These are phyloP conservation scores for Macrotus californicus DNA, from an alignment of 2,113 vertebrate species.

Conservation along the genomic window DNA sequence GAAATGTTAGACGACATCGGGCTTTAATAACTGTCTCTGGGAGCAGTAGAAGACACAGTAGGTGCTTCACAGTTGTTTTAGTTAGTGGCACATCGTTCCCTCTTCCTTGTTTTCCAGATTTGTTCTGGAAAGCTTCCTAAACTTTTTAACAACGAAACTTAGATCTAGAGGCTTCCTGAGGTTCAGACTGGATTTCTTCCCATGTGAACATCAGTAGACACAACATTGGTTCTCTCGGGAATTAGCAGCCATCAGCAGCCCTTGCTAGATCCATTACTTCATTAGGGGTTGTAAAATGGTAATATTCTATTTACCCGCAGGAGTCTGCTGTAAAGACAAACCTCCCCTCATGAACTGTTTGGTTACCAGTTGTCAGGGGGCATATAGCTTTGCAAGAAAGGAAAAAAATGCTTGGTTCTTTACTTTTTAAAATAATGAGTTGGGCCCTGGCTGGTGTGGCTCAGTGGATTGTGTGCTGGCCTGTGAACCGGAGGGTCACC, in stretches of 20 bases:
- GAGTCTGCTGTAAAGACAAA: background rate
- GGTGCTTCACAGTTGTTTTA: background rate
- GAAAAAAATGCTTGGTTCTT: background rate
- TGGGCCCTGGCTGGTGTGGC: background rate
- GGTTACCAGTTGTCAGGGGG: background rate
- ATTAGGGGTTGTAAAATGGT: background rate
- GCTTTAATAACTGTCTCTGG: background rate
- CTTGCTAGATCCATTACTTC: constrained; percentile 2
- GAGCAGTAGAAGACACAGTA: background rate
- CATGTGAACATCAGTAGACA: background rate
- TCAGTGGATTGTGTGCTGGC: too few relatives aligned
- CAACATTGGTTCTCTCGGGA: background rate
- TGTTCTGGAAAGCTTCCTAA: background rate
- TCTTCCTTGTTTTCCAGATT: background rate
- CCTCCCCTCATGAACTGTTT: background rate
- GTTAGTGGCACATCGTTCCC: background rate
- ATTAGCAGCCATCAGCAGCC: background rate
- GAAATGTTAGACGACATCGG: background rate
- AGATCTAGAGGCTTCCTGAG: background rate
- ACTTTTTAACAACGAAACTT: background rate
- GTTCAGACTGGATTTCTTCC: background rate
- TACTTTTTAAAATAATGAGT: constrained; percentile 7
- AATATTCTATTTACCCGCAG: background rate
- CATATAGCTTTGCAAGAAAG: background rate
- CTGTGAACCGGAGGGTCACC: too few relatives aligned